These are phyloP conservation scores for Patella depressa DNA, from an alignment of 2,888 invertebrate species.

Conservation along the genomic window DNA sequence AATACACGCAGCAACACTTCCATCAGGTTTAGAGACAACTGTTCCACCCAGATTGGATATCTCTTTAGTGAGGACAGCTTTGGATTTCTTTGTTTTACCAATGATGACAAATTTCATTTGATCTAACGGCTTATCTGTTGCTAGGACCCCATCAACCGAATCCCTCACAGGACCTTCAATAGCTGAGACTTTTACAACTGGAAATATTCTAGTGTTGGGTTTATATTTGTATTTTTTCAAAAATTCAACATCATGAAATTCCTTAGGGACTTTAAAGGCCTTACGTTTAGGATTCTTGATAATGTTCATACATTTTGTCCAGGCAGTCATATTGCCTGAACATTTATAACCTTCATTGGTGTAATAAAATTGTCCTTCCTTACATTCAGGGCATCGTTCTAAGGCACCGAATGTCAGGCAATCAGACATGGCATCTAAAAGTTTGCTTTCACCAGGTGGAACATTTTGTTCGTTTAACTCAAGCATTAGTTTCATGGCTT, in stretches of 20 bases:
- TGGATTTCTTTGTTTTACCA: conserved; percentile 71
- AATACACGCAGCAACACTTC: conserved; percentile 82
- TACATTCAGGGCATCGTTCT: conserved; percentile 84
- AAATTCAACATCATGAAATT: conserved; percentile 74
- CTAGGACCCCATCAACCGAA: conserved; percentile 44
- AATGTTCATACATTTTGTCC: conserved; percentile 87
- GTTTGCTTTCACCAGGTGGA: conserved; percentile 79
- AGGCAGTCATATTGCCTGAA: conserved; percentile 85
- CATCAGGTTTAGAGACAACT: conserved; percentile 77
- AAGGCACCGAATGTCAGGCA: conserved; percentile 90
- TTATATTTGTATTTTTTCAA: conserved; percentile 72
- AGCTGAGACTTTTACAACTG: conserved; percentile 50
- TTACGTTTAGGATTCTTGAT: conserved; percentile 82
- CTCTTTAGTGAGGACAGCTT: conserved; percentile 78
- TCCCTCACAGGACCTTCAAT: conserved; percentile 60
- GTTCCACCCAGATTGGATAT: conserved; percentile 85
- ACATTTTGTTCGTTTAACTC: conserved; percentile 82
- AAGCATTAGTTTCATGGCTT: conserved; percentile 78
- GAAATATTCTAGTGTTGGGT: conserved; percentile 66
- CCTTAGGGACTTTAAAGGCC: conserved; percentile 80
- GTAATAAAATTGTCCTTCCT: conserved; percentile 78
- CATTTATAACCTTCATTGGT: conserved; percentile 85
- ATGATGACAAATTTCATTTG: conserved; percentile 83
- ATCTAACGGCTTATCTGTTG: conserved; percentile 74
- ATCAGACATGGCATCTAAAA: conserved; percentile 85